Base-by-base conservation (phyloP, 2,797 vertebrate genomes). In the Poecilia velifera region DNA sequence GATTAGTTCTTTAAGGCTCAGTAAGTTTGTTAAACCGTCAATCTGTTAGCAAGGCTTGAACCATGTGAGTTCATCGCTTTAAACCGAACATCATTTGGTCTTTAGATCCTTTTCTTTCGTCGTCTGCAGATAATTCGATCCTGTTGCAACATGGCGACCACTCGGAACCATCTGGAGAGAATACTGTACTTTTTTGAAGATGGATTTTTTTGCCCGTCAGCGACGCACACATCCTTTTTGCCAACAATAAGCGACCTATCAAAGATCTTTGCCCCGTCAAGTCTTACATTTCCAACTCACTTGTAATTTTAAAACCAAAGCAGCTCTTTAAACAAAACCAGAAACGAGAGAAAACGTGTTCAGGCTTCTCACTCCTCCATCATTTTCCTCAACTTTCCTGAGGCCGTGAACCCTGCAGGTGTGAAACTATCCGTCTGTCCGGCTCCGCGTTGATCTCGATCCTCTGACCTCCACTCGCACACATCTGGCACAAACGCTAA, bases 341-440 rank as follows among this genome's bases (percentile, higher is more conserved):
- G 55, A 86, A 22, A 41, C 41, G 25, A n/a, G 34, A 45, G 68
- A 31, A 82, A 79, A 81, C 25, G 10, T 71, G 53, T 64, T 76
- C 62, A 36, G 45, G 36, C 72, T 81, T 79, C 84, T 85, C 77
- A 72, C 76, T 64, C 76, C 79, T 73, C 72, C 70, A 47, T 78
- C 82, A 1, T 80, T 73, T 70, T 72, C 70, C 80, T 74, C 28
- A 22, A 80, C 77, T 72, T 46, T 81, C 84, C 45, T 0, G 79
- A 86, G 84, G 87, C 76, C 80, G 31, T 73, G 87, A 89, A 85
- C 84, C 83, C 80, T 84, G 81, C 77, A 84, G 88, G 87, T 78
- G 76, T 88, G 84, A 88, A 89, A 84, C 90, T 87, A 86, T 76
- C 81, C 82, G 74, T 84, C 84, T 39, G n/a, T 68, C 70, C 76